Conservation (phyloP, 1,140 invertebrate genomes). For the Oryzaephilus surinamensis region DNA sequence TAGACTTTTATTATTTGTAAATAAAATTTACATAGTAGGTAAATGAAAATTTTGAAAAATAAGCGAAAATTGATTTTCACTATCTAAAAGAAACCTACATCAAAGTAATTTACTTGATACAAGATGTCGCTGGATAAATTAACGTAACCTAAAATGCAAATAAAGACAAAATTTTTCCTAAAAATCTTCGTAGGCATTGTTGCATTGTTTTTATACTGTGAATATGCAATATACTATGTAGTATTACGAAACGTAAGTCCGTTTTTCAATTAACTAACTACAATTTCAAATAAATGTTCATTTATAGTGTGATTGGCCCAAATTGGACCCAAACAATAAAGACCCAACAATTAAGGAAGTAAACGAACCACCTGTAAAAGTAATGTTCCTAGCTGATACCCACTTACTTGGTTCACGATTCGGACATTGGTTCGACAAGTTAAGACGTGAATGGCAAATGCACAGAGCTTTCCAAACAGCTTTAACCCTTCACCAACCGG, state of each 20-base stretch:
- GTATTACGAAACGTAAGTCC: conserved; percentile 51
- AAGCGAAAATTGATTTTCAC: too few species aligned
- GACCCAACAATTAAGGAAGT: conserved; percentile 32
- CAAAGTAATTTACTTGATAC: too few species aligned
- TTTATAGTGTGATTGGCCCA: conserved; percentile 58
- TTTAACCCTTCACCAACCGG: conserved; percentile 72
- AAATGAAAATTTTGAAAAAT: too few species aligned
- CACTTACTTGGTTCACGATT: conserved; percentile 80
- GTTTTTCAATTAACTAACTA: conserved; percentile 7
- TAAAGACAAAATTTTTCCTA: too few species aligned
- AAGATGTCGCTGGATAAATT: too few species aligned
- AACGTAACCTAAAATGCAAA: too few species aligned
- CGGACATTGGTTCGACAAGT: conserved; percentile 95
- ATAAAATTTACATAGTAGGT: too few species aligned
- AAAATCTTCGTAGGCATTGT: too few species aligned
- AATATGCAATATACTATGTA: conserved; percentile 60
- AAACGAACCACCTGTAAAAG: conserved; percentile 48
- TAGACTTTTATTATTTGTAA: too few species aligned
- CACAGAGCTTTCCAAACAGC: conserved; percentile 84
- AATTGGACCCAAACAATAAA: conserved; percentile 38
- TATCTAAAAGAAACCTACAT: too few species aligned
- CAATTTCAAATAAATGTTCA: conserved; percentile 15
- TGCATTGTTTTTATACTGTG: conserved; percentile 52
- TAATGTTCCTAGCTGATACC: conserved; percentile 84
- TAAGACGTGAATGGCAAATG: conserved; percentile 97